These are phyloP conservation scores for Caenorhabditis zanzibari DNA, from an alignment of 2,888 invertebrate species.

Conservation along the genomic window DNA sequence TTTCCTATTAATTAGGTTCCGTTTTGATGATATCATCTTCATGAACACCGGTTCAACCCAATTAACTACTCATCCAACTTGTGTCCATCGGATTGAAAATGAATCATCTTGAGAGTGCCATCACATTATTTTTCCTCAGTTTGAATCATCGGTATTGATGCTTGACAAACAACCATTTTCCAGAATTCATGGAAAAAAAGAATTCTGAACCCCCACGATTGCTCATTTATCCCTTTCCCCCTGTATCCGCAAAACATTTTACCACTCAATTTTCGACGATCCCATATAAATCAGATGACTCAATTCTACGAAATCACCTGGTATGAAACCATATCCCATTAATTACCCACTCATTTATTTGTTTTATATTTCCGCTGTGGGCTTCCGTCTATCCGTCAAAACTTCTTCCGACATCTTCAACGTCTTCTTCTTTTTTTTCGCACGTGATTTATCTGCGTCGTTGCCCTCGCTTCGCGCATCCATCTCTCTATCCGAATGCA, in stretches of 20 bases:
- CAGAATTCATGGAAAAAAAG: not conserved
- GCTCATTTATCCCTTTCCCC: no score
- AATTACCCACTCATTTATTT: constrained; percentile 22
- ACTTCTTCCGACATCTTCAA: constrained; percentile 19
- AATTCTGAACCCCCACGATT: not conserved
- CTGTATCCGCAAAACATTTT: no score
- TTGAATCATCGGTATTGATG: no score
- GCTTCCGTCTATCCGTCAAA: constrained; percentile 33
- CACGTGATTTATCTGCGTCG: constrained; percentile 56
- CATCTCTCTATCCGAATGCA: constrained; percentile 39
- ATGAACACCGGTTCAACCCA: not conserved
- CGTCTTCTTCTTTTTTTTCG: constrained; percentile 24
- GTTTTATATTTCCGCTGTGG: constrained; percentile 23
- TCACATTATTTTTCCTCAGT: not conserved
- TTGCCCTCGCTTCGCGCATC: constrained; percentile 32
- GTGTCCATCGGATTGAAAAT: not conserved
- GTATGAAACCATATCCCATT: not conserved
- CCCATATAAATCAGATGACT: not conserved
- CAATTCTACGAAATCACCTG: not conserved
- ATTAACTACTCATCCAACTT: not conserved
- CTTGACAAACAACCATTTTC: not conserved
- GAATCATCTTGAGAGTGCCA: not conserved
- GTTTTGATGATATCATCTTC: not conserved
- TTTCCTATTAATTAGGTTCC: no score
- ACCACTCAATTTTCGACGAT: not conserved